Conservation (phyloP, 2,113 vertebrate genomes). For the Ivindomyrus marchei region DNA sequence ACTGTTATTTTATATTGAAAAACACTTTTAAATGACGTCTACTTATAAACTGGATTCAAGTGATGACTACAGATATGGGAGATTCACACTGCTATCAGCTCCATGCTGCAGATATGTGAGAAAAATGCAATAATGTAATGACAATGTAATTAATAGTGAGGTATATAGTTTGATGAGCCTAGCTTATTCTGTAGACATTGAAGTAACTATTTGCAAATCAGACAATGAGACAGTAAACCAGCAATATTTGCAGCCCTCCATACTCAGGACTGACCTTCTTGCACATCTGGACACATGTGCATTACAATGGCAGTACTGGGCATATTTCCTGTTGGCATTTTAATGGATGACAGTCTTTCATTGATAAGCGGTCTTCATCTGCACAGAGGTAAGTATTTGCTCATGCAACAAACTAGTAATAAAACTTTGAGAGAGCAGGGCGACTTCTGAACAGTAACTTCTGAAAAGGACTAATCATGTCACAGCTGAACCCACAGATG, state of each 20-base stretch:
- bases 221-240: not conserved
- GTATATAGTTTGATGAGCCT: not conserved
- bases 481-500: not conserved
- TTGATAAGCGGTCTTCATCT: not conserved
- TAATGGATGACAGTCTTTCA: not conserved
- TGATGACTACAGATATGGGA: not conserved
- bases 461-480: not conserved
- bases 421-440: not conserved
- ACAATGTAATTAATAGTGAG: not conserved
- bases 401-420: not conserved
- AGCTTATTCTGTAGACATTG: not conserved
- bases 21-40: not conserved
- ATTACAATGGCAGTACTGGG: not conserved
- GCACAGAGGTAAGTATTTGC: not conserved
- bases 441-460: not conserved
- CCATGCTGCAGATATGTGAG: not conserved
- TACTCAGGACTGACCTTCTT: not conserved
- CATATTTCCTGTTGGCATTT: not conserved
- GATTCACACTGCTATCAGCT: not conserved
- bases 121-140: not conserved
- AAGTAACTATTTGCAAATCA: not conserved
- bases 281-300: not conserved
- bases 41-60: not conserved
- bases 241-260: not conserved
- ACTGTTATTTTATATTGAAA: not conserved